Base-by-base conservation (phyloP, 2,888 invertebrate genomes). In the Torymus aiolomorphi region DNA sequence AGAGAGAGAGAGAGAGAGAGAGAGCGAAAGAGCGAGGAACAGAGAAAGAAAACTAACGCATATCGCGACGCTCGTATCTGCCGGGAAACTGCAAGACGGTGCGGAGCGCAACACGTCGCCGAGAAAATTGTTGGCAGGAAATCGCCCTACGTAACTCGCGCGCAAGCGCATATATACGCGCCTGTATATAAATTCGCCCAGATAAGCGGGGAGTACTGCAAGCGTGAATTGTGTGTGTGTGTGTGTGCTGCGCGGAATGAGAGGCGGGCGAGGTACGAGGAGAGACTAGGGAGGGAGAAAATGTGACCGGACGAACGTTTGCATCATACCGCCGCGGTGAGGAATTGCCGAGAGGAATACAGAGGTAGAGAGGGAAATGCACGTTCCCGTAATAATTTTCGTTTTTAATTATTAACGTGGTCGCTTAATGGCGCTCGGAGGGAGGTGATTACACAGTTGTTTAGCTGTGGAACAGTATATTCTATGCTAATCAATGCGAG, bases 81-180 rank as follows among this genome's bases (percentile, higher is more conserved):
- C n/a, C 24, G 24, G 24, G 66, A 59, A 67, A 51, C 63, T 59
- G 67, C 49, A 65, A 57, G 65, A 66, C 66, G 18, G 59, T 16
- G 67, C 73, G 16, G 24, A 42, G 56, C 54, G 71, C 49, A 13
- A 20, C 20, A 11, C 51, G 62, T 52, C 57, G 57, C 4, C 49
- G 63, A 57, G 71, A 62, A 73, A 74, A 52, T 74, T 20, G 61
- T 65, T n/a, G 71, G 24, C 71, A 79, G 75, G 79, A 79, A 75
- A 79, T 74, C 78, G 67, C 56, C 57, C 54, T 70, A 51, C 72
- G 71, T 71, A 61, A 71, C 61, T 18, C 71, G 71, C 61, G 61
- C 8, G 16, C n/a, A n/a, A n/a, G n/a, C n/a, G n/a, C n/a, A n/a
- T n/a, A n/a, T n/a, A n/a, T n/a, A n/a, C n/a, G n/a, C 12, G 61